A percentile compares a stretch with the other conserved stretches of the same genome.
Conservation (phyloP, 2,888 invertebrate genomes). For the Clepsis dumicolana region DNA sequence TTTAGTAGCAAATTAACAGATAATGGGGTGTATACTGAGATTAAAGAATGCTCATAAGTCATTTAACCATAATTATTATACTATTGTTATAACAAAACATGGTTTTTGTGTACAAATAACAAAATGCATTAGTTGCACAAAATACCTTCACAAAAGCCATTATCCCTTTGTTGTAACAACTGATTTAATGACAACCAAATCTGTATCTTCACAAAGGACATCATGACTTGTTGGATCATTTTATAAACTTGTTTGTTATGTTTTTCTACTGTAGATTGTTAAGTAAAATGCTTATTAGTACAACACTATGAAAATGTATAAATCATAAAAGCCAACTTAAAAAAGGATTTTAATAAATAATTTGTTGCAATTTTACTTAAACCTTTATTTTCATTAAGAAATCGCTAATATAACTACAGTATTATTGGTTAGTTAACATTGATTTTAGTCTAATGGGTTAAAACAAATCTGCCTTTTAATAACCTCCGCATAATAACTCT, state of each 20-base stretch:
- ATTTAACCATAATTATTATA: neutral
- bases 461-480: slow-evolving; percentile 89
- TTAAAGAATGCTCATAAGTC: neutral
- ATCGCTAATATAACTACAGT: neutral
- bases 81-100: neutral
- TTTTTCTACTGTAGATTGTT: slow-evolving; percentile 50
- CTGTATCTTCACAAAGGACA: neutral
- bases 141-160: neutral
- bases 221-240: slow-evolving; percentile 16
- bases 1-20: slow-evolving; percentile 4
- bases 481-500: slow-evolving; percentile 91
- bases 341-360: slow-evolving; percentile 34
- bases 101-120: neutral
- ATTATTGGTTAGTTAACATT: slow-evolving; percentile 13
- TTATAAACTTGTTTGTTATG: slow-evolving; percentile 40
- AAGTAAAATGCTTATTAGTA: slow-evolving; percentile 56
- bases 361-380: slow-evolving; percentile 31
- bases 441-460: slow-evolving; percentile 86
- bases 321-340: slow-evolving; percentile 31
- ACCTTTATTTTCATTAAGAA: slow-evolving; percentile 20
- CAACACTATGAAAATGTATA: slow-evolving; percentile 36
- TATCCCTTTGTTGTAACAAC: neutral
- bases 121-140: slow-evolving; percentile 1
- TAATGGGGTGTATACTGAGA: neutral
- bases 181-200: neutral